phyloP scores from a whole-genome alignment of 2,797 vertebrate species.

The Rhodeus uyekii region DNA sequence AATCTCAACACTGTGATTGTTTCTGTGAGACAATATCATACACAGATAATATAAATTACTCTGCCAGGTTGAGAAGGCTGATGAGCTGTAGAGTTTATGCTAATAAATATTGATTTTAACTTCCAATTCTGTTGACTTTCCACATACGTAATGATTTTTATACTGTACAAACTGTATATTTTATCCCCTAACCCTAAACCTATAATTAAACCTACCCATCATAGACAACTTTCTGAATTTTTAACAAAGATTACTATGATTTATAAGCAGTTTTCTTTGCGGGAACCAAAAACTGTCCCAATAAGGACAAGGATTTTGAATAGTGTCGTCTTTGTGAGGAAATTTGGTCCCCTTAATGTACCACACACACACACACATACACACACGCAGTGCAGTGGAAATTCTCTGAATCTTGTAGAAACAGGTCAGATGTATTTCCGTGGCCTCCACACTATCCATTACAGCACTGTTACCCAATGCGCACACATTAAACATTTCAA shows the following conservation, averaged over 20 bases:
- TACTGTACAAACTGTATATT: neutral
- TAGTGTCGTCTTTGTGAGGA: neutral
- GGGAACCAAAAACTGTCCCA: no score
- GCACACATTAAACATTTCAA: constrained; percentile 7
- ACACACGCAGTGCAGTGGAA: constrained; percentile 46
- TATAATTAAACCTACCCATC: neutral
- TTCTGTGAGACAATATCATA: constrained; percentile 49
- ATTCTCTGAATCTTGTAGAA: constrained; percentile 56
- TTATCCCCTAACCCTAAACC: neutral
- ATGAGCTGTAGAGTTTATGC: constrained; percentile 40
- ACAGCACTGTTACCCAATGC: neutral
- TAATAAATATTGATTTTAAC: constrained; percentile 42
- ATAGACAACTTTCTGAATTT: neutral
- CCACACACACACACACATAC: neutral
- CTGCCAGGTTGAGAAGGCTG: constrained; percentile 32
- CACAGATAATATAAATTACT: constrained; percentile 49
- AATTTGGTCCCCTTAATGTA: neutral
- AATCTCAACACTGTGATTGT: constrained; percentile 30
- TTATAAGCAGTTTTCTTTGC: neutral
- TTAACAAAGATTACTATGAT: neutral
- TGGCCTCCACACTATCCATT: constrained; percentile 49
- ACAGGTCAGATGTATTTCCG: constrained; percentile 37
- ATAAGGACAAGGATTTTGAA: neutral
- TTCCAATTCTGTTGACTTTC: no score
- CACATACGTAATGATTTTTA: neutral